Percentiles rank a stretch among this genome's conserved stretches.
These are phyloP conservation scores for Diabrotica virgifera DNA, from an alignment of 1,140 invertebrate species.

Conservation along the genomic window DNA sequence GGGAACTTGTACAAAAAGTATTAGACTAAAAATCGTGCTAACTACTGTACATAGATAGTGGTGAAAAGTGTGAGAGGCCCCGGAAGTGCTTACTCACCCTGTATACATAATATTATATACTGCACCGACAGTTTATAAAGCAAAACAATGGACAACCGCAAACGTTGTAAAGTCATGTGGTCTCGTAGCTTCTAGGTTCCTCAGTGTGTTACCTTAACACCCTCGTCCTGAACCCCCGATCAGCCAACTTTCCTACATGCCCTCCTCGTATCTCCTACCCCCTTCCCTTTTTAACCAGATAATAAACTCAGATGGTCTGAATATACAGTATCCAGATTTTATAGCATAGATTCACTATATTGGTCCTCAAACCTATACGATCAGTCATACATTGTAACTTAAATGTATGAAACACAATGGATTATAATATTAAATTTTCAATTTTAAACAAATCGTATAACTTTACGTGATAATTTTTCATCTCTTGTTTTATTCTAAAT, in stretches of 20 bases:
- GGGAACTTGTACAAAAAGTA: slow-evolving; percentile 51
- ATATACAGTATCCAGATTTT: no score
- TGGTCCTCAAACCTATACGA: no score
- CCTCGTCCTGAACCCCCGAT: slow-evolving; percentile 37
- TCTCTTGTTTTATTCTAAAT: no score
- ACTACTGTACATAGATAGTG: slow-evolving; percentile 46
- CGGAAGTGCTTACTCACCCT: slow-evolving; percentile 29
- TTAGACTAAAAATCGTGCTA: slow-evolving; percentile 45
- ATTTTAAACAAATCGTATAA: no score
- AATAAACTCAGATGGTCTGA: no score
- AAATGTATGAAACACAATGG: no score
- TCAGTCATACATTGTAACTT: no score
- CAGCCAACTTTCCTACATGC: slow-evolving; percentile 17
- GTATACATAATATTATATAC: slow-evolving; percentile 28
- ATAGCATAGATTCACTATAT: no score
- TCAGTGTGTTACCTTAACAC: slow-evolving; percentile 44
- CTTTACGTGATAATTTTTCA: no score
- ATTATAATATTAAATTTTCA: no score
- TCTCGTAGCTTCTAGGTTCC: slow-evolving; percentile 46
- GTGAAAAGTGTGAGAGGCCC: slow-evolving; percentile 35
- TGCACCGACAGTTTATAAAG: slow-evolving; percentile 29
- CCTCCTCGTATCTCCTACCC: slow-evolving; percentile 14
- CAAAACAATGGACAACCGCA: slow-evolving; percentile 37
- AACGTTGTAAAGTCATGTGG: slow-evolving; percentile 44
- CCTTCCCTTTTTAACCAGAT: slow-evolving; percentile 11